Evolutionary conservation across 1,140 invertebrate genomes (phyloP), one percentile per base, ranked within the genome.

Genomic region (Trachymyrmex cornetzi): DNA sequence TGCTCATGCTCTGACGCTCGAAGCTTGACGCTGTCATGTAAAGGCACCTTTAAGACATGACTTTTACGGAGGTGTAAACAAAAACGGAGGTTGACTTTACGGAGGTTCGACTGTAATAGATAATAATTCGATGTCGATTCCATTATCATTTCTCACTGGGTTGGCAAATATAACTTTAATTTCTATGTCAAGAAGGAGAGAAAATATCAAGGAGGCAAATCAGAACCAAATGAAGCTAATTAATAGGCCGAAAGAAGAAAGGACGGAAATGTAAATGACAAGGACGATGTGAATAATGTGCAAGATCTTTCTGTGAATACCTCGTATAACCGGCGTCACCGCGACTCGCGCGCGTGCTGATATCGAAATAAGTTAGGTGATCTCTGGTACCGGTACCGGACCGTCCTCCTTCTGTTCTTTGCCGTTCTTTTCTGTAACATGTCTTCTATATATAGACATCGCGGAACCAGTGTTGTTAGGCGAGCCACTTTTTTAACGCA

Each of bases 331-430:
- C 44, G 64, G 64, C 64, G 34, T 44, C 64, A 79, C 38, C 19
- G 19, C 44, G 77, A 67, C 19, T 66, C 27, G 14, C 14, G 27
- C 48, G 50, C 48, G 77, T 67, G n/a, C 30, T 19, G 64, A 69
- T 24, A 69, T 81, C 77, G 22, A 44, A 69, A 81, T 81, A 81
- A 69, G 69, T 81, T 81, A 55, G 64, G 30, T 57, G 30, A 14
- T 38, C 22, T 44, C n/a, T 44, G 38, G 44, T 79, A 79, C 75
- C 59, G 64, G 64, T 80, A 63, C 34, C 48, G n/a, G 30, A 34
- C 30, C 22, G 27, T 80, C 30, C 48, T 34, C 27, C 30, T 44
- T 69, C 48, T 48, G 30, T 81, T 30, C 30, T 69, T 57, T 69
- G 5, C 59, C 38, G 38, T 80, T 63, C 63, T 55, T 80, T 69